phyloP scores from a whole-genome alignment of 2,113 vertebrate species.

The Cyanistes caeruleus region DNA sequence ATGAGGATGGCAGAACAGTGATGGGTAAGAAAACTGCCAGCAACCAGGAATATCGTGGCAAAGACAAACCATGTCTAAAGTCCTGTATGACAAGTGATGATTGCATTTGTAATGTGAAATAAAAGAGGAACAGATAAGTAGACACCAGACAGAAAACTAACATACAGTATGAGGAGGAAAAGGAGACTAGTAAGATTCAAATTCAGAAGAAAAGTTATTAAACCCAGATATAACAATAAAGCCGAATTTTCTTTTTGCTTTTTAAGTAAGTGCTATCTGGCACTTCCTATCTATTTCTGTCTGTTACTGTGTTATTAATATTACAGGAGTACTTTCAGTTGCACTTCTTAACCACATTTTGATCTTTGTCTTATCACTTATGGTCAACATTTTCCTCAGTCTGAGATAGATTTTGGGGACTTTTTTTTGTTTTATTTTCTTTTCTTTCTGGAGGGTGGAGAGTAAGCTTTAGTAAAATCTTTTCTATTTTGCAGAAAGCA shows the following conservation, averaged over 20 bases:
- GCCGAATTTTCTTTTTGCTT: not conserved
- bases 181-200: not conserved
- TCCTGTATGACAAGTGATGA: not conserved
- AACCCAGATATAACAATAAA: not conserved
- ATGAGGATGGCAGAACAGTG: rapidly evolving
- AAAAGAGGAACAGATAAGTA: not conserved
- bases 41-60: not conserved
- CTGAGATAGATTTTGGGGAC: not conserved
- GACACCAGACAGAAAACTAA: not conserved
- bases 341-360: not conserved
- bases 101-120: not conserved
- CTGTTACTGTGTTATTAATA: not conserved
- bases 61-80: not conserved
- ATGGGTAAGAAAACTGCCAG: not conserved
- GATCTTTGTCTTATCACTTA: not conserved
- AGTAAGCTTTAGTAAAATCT: not conserved
- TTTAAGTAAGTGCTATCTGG: not conserved
- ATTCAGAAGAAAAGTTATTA: not conserved
- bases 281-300: not conserved
- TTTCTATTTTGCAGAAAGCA: not conserved
- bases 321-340: not conserved
- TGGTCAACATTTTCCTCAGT: not conserved
- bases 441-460: not conserved
- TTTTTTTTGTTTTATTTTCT: not conserved
- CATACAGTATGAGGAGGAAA: not conserved